These are phyloP conservation scores for Tethea ocularis DNA, from an alignment of 2,888 invertebrate species.

Conservation along the genomic window DNA sequence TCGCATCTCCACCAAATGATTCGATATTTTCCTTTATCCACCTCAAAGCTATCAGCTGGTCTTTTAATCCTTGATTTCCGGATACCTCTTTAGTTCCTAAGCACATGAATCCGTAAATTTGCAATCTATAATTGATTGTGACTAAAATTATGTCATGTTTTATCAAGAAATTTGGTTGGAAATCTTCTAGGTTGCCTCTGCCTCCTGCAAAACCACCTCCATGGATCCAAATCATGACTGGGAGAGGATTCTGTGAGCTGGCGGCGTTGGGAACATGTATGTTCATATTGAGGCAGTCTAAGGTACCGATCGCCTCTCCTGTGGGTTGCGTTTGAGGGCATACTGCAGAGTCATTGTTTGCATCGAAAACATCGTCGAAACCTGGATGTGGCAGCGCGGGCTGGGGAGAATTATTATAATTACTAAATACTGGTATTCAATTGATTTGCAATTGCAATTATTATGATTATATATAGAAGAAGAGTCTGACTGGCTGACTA, in stretches of 20 bases:
- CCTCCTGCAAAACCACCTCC: slow-evolving; percentile 25
- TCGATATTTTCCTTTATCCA: slow-evolving; percentile 48
- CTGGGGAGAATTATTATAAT: slow-evolving; percentile 18
- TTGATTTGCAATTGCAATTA: too few species aligned
- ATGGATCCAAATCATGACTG: slow-evolving; percentile 34
- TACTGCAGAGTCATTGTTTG: slow-evolving; percentile 27
- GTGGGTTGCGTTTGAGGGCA: slow-evolving; percentile 29
- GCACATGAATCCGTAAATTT: slow-evolving; percentile 47
- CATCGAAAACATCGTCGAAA: slow-evolving; percentile 31
- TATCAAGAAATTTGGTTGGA: slow-evolving; percentile 22
- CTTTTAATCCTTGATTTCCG: slow-evolving; percentile 52
- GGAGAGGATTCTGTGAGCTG: slow-evolving; percentile 17
- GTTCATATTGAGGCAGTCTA: slow-evolving; percentile 35
- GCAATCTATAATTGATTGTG: slow-evolving; percentile 45
- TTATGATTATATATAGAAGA: too few species aligned
- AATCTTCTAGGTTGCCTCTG: slow-evolving; percentile 7
- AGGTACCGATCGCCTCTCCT: slow-evolving; percentile 16
- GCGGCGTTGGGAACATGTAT: slow-evolving; percentile 33
- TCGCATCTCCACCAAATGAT: slow-evolving; percentile 40
- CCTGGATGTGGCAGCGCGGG: slow-evolving; percentile 24
- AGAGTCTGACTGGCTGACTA: too few species aligned
- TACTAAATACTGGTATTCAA: too few species aligned
- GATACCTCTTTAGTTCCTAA: slow-evolving; percentile 39
- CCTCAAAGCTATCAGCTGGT: slow-evolving; percentile 39
- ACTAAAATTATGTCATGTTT: slow-evolving; percentile 40